Evolutionary conservation across 2,797 vertebrate species (phyloP), one percentile per base, ranked within the genome.

Genomic region (Octomys mimax): DNA sequence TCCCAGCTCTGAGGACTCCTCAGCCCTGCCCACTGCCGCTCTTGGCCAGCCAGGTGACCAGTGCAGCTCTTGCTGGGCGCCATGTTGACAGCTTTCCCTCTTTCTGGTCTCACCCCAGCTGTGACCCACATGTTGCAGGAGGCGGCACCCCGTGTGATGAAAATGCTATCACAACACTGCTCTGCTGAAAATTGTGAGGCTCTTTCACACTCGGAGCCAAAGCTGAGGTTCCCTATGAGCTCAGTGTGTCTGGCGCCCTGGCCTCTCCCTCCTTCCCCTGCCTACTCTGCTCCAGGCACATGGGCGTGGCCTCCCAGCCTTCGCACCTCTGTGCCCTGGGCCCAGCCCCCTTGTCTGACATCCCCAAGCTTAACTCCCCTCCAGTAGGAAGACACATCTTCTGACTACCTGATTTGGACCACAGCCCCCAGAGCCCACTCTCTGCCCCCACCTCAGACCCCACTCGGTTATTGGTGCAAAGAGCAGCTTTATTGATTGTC

Each of bases 301-400:
- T 0, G 6, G 2, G n/a, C 0, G 0, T n/a, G 49, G 62, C 57
- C 78, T n/a, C 28, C 9, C 0, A 26, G 36, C 57, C 57, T 70
- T 42, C 18, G 39, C 7, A 0, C 9, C 12, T 1, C 46, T 26
- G 0, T 7, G 31, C 28, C 68, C 66, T 52, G 52, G 9, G 46
- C 13, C 77, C 9, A 5, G 21, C 6, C 7, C n/a, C 22, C 64
- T 75, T 33, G 28, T 57, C 10, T 7, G 86, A n/a, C 26, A 0
- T 54, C 61, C 12, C 1, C 59, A 3, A 54, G 26, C 39, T 71
- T 18, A 18, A n/a, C 18, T 22, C 36, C 52, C 62, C 46, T 54
- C 77, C 82, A 42, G n/a, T 2, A 13, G 66, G 33, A 12, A 8
- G 59, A 21, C 52, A 78, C 52, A 54, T 54, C 57, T 78, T 46